These are phyloP conservation scores for Scaptomyza montana DNA, from an alignment of 1,140 invertebrate species.

Conservation along the genomic window DNA sequence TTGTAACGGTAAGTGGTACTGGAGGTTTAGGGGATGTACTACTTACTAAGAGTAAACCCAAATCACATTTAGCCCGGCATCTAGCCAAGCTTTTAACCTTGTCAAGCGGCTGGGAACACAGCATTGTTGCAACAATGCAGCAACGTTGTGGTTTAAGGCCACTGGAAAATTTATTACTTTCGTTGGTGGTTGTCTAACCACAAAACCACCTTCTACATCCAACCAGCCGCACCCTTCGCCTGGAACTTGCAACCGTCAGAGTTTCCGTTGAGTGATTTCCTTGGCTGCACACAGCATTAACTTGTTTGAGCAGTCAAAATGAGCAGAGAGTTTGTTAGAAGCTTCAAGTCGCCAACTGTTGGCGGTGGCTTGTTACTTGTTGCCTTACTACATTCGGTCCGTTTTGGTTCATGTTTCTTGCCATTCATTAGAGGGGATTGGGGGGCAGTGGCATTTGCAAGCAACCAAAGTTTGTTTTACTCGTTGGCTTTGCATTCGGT, in stretches of 20 bases:
- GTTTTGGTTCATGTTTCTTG: neutral
- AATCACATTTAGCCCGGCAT: constrained; percentile 47
- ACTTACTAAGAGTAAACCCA: constrained; percentile 36
- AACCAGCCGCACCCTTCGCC: constrained; percentile 7
- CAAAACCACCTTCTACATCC: too few species aligned
- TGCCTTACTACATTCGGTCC: constrained; percentile 14
- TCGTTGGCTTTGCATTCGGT: constrained; percentile 17
- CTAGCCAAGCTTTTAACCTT: constrained; percentile 42
- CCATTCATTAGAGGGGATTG: neutral
- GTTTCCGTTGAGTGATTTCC: constrained; percentile 66
- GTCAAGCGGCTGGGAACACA: constrained; percentile 6
- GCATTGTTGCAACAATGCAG: constrained; percentile 52
- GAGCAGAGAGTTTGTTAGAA: constrained; percentile 34
- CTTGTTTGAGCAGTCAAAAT: constrained; percentile 53
- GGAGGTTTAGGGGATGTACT: neutral
- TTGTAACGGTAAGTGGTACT: neutral
- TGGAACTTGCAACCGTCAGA: constrained; percentile 24
- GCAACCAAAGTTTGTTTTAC: constrained; percentile 24
- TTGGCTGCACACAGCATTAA: constrained; percentile 46
- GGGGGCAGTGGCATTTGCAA: neutral
- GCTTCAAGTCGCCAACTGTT: constrained; percentile 13
- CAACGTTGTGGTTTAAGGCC: constrained; percentile 30
- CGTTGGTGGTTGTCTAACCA: constrained; percentile 19
- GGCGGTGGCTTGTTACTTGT: constrained; percentile 40
- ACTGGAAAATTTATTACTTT: constrained; percentile 65